Evolutionary conservation across 1,140 invertebrate genomes (phyloP).

Genomic region (Drosophila triauraria): DNA sequence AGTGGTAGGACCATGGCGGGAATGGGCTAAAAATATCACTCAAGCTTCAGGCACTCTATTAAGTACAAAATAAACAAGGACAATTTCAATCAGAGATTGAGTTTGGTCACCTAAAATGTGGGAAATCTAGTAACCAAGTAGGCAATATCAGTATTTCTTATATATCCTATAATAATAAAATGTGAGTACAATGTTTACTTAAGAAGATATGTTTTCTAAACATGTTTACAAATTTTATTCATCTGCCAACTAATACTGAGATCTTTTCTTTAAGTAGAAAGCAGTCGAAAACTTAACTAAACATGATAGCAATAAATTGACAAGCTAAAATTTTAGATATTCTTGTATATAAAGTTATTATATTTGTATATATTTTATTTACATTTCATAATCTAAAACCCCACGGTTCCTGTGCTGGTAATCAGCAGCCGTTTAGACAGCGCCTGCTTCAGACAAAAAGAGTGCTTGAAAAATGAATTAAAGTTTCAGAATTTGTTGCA

Average conservation of each 20-base stretch:
- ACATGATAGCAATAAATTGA: too few species aligned
- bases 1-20: conserved; percentile 6
- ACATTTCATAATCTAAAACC: neutral
- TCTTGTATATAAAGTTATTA: too few species aligned
- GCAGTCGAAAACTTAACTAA: too few species aligned
- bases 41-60: neutral
- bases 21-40: neutral
- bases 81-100: neutral
- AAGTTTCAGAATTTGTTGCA: conserved; percentile 57
- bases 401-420: conserved; percentile 32
- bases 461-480: conserved; percentile 59
- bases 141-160: too few species aligned
- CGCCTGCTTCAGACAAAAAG: conserved; percentile 54
- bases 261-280: too few species aligned
- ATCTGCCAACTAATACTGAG: too few species aligned
- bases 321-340: too few species aligned
- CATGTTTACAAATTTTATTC: too few species aligned
- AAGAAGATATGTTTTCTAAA: too few species aligned
- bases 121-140: too few species aligned
- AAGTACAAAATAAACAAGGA: neutral
- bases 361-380: neutral
- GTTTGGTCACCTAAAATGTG: neutral
- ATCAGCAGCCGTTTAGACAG: conserved; percentile 48
- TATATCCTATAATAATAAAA: too few species aligned
- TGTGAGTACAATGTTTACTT: too few species aligned